Conservation (phyloP, 1,140 invertebrate species). For the Idris sp. region DNA sequence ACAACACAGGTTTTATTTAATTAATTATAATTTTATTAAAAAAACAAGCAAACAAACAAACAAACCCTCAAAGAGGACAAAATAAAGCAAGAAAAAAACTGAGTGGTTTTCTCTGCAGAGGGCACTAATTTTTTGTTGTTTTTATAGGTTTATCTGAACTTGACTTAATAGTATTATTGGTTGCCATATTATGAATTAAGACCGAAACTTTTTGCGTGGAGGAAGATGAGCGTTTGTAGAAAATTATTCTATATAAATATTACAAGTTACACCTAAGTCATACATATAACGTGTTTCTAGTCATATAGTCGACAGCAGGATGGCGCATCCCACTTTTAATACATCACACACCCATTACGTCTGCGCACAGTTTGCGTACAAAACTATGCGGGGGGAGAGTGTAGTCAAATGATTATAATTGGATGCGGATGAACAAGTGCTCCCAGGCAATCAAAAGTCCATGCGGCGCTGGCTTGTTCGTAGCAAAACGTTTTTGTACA, state of each 20-base stretch:
- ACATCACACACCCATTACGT: slow-evolving; percentile 42
- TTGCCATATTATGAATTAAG: slow-evolving; percentile 69
- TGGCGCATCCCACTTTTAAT: slow-evolving; percentile 41
- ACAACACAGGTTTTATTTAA: background rate
- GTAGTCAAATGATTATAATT: too few relatives aligned
- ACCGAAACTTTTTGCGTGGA: slow-evolving; percentile 58
- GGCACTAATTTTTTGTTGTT: slow-evolving; percentile 20
- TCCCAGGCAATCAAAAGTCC: background rate
- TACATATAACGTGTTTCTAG: slow-evolving; percentile 73
- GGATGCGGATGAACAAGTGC: too few relatives aligned
- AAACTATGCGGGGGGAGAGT: too few relatives aligned
- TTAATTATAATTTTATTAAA: too few relatives aligned
- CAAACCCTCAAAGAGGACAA: too few relatives aligned
- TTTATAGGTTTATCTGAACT: too few relatives aligned
- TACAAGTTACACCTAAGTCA: slow-evolving; percentile 68
- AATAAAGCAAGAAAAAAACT: background rate
- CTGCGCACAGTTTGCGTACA: slow-evolving; percentile 46
- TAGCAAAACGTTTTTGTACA: slow-evolving; percentile 29
- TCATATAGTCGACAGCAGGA: slow-evolving; percentile 67
- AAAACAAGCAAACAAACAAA: too few relatives aligned
- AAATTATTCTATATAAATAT: slow-evolving; percentile 67
- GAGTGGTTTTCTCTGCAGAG: slow-evolving; percentile 19
- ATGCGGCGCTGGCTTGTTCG: slow-evolving; percentile 10
- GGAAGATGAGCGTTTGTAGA: slow-evolving; percentile 59
- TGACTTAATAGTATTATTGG: slow-evolving; percentile 57